phyloP scores from a whole-genome alignment of 1,140 invertebrate species.

The Brachionus angularis region DNA sequence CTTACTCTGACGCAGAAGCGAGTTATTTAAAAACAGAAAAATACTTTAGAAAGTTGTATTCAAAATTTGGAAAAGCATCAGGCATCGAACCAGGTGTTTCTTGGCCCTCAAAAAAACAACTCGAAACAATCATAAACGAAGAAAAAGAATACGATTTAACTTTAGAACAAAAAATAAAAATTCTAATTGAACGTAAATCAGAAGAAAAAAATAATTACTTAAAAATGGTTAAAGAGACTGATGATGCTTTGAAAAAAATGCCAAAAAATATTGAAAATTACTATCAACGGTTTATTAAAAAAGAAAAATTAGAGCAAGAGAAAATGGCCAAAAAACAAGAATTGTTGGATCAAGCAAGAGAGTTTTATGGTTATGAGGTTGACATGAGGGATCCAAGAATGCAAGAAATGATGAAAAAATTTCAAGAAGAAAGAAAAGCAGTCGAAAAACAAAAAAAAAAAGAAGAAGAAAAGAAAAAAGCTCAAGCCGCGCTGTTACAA shows the following conservation, averaged over 20 bases:
- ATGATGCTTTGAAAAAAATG: constrained; percentile 41
- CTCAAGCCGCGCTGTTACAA: neutral
- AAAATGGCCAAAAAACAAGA: constrained; percentile 28
- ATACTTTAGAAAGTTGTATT: neutral
- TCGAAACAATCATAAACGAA: neutral
- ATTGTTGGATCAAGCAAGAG: constrained; percentile 19
- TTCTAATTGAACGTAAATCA: neutral
- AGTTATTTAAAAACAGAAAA: constrained; percentile 6
- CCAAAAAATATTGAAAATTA: constrained; percentile 1
- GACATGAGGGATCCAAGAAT: constrained; percentile 32
- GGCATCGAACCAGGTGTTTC: neutral
- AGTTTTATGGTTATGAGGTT: constrained; percentile 43
- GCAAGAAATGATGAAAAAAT: constrained; percentile 38
- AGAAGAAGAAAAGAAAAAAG: constrained; percentile 35
- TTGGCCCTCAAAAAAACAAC: constrained; percentile 2
- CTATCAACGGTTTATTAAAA: neutral
- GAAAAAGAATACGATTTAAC: constrained; percentile 43
- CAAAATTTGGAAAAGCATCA: constrained; percentile 25
- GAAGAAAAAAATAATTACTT: neutral
- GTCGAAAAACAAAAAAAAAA: constrained; percentile 36
- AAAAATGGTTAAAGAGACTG: constrained; percentile 35
- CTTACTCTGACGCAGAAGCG: neutral
- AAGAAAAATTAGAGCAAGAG: constrained; percentile 23
- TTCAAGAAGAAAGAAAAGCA: constrained; percentile 31
- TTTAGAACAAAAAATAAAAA: constrained; percentile 17